These are phyloP conservation scores for Drosophila simulans DNA, from an alignment of 1,140 invertebrate genomes.

Conservation along the genomic window DNA sequence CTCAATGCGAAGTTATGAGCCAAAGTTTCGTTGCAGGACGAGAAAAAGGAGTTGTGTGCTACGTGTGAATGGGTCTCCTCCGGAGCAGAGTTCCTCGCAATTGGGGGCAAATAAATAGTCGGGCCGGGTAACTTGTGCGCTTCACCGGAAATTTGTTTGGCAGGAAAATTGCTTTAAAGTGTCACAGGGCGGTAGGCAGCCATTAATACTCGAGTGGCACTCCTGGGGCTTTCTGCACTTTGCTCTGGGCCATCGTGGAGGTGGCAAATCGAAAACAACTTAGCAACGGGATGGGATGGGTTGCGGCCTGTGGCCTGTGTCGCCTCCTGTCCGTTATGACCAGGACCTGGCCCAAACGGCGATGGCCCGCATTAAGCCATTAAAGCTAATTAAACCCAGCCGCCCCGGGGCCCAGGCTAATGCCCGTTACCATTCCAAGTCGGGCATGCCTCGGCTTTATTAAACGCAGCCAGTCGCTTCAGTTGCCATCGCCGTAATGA, in stretches of 20 bases:
- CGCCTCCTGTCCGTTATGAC: slow-evolving; percentile 33
- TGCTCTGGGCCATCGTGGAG: slow-evolving; percentile 1
- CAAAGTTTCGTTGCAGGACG: slow-evolving; percentile 64
- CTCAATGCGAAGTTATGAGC: slow-evolving; percentile 78
- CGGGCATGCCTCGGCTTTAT: slow-evolving; percentile 44
- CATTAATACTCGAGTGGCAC: slow-evolving; percentile 55
- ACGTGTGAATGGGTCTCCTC: slow-evolving; percentile 66
- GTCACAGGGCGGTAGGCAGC: slow-evolving; percentile 27
- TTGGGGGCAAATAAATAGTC: slow-evolving; percentile 79
- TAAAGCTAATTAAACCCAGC: slow-evolving; percentile 72
- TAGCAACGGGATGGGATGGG: background rate
- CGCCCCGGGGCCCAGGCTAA: slow-evolving; percentile 6
- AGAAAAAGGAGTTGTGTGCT: slow-evolving; percentile 43
- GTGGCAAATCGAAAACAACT: slow-evolving; percentile 40
- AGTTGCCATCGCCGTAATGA: slow-evolving; percentile 58
- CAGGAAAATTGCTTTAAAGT: slow-evolving; percentile 69
- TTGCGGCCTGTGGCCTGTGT: slow-evolving; percentile 7
- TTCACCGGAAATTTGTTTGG: slow-evolving; percentile 59
- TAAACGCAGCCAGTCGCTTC: slow-evolving; percentile 50
- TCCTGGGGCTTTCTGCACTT: slow-evolving; percentile 4
- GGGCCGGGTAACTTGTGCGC: slow-evolving; percentile 43
- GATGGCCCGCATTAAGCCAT: slow-evolving; percentile 61
- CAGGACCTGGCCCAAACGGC: slow-evolving; percentile 18
- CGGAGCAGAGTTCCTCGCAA: slow-evolving; percentile 37
- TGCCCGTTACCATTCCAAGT: slow-evolving; percentile 6